These are phyloP conservation scores for Dyspetes luteomarginatus DNA, from an alignment of 2,888 invertebrate genomes.

Conservation along the genomic window DNA sequence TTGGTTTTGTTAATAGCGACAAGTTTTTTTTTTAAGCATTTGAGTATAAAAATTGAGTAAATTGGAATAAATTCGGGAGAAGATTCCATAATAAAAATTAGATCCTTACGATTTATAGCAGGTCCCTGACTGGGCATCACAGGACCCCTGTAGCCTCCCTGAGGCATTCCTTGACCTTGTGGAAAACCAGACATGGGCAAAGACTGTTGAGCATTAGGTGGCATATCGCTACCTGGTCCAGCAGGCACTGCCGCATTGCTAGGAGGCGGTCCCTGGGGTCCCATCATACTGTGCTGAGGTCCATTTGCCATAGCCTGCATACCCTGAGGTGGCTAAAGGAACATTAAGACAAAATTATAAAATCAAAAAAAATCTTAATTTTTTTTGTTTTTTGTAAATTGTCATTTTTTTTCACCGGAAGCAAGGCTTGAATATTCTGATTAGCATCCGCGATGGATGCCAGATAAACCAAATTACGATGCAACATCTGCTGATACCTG, in stretches of 20 bases:
- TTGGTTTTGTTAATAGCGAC: too few relatives aligned
- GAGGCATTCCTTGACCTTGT: constrained; percentile 82
- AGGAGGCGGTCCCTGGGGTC: constrained; percentile 82
- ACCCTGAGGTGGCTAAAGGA: constrained; percentile 86
- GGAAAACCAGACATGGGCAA: constrained; percentile 81
- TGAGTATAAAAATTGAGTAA: too few relatives aligned
- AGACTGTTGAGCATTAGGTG: constrained; percentile 81
- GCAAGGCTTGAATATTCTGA: constrained; percentile 94
- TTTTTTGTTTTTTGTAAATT: constrained; percentile 58
- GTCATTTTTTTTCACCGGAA: constrained; percentile 88
- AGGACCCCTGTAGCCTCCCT: constrained; percentile 85
- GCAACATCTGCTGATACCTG: constrained; percentile 94
- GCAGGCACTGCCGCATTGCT: constrained; percentile 79
- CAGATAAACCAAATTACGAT: constrained; percentile 97
- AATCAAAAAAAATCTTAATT: neutral
- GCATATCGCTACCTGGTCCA: constrained; percentile 80
- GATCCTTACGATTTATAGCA: constrained; percentile 81
- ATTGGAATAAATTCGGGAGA: too few relatives aligned
- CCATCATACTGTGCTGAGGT: constrained; percentile 82
- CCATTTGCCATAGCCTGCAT: constrained; percentile 84
- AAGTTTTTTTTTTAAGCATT: too few relatives aligned
- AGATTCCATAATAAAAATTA: neutral
- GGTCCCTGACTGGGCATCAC: constrained; percentile 86
- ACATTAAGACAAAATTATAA: neutral
- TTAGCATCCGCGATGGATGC: constrained; percentile 98